phyloP scores from a whole-genome alignment of 1,140 invertebrate species.

The Plodia interpunctella region DNA sequence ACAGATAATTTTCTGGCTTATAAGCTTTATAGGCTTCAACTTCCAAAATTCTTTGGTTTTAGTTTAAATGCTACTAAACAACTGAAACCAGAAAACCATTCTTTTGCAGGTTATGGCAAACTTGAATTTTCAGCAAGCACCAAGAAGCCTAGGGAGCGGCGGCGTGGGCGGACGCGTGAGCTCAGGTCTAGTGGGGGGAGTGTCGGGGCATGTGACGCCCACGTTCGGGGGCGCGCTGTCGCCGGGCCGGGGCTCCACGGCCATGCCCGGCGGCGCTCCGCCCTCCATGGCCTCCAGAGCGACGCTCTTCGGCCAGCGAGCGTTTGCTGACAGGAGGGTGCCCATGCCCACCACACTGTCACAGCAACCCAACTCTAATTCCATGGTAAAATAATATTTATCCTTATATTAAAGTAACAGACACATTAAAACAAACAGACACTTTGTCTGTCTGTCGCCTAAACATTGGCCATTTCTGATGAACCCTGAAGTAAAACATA shows the following conservation, averaged over 20 bases:
- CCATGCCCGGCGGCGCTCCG: conserved; percentile 73
- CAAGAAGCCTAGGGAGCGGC: conserved; percentile 84
- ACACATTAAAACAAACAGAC: too few relatives aligned
- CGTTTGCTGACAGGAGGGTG: conserved; percentile 85
- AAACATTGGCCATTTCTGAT: too few relatives aligned
- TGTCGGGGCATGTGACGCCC: conserved; percentile 75
- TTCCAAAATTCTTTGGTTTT: too few relatives aligned
- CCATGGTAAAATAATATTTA: conserved; percentile 55
- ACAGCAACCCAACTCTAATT: conserved; percentile 78
- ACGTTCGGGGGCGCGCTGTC: conserved; percentile 69
- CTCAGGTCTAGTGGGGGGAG: conserved; percentile 78
- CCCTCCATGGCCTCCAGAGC: conserved; percentile 73
- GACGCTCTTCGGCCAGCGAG: conserved; percentile 85
- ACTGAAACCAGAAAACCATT: not conserved
- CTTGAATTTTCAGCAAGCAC: conserved; percentile 89
- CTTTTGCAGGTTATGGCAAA: conserved; percentile 85
- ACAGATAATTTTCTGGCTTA: too few relatives aligned
- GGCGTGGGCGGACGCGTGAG: conserved; percentile 78
- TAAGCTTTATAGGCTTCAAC: too few relatives aligned
- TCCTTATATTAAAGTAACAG: too few relatives aligned
- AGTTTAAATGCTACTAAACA: too few relatives aligned
- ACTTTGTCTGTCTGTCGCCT: too few relatives aligned
- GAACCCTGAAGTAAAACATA: too few relatives aligned
- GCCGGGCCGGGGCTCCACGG: conserved; percentile 68
- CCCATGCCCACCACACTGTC: conserved; percentile 81